Evolutionary conservation across 1,140 invertebrate genomes (phyloP).

Genomic region (Papilio polyxenes): DNA sequence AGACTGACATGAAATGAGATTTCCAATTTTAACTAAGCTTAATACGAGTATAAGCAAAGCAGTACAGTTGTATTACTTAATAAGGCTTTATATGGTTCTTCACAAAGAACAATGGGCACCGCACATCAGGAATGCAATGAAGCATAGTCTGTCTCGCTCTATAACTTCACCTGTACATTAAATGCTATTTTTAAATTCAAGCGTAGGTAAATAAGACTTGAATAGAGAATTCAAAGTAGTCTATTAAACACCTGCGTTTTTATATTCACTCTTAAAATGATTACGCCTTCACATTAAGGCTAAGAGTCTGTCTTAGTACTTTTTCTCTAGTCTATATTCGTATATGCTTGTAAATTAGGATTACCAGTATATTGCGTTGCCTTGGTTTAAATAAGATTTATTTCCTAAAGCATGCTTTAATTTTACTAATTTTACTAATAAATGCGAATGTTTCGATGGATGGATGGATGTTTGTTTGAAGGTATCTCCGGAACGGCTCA

Average conservation of each 20-base stretch:
- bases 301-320: background rate
- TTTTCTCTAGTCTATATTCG: background rate
- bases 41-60: too few relatives aligned
- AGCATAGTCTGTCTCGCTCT: background rate
- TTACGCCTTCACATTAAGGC: background rate
- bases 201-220: background rate
- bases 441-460: too few relatives aligned
- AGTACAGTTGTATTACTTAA: background rate
- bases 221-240: background rate
- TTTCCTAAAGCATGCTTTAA: too few relatives aligned
- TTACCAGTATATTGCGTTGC: too few relatives aligned
- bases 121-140: constrained; percentile 9
- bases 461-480: too few relatives aligned
- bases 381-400: too few relatives aligned
- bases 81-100: background rate
- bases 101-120: background rate
- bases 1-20: too few relatives aligned
- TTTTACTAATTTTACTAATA: too few relatives aligned
- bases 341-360: too few relatives aligned
- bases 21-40: too few relatives aligned
- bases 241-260: background rate
- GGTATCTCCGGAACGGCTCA: too few relatives aligned
- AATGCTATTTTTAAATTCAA: constrained; percentile 10
- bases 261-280: background rate
- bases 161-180: constrained; percentile 1